These are phyloP conservation scores for Charanyca ferruginea DNA, from an alignment of 2,888 invertebrate genomes.

Conservation along the genomic window DNA sequence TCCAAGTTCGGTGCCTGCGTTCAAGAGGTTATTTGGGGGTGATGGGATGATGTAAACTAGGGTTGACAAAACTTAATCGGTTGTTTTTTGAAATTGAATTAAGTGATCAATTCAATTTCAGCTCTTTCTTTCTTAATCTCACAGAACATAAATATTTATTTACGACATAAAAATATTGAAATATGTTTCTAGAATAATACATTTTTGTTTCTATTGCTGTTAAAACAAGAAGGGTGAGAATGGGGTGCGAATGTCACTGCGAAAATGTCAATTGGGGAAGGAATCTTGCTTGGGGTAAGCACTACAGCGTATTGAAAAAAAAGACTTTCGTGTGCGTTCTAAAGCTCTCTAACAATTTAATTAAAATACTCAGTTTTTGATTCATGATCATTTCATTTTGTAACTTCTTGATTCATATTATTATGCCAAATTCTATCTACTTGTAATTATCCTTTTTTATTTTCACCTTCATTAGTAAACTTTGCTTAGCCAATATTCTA, in stretches of 20 bases:
- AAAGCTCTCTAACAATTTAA: slow-evolving; percentile 18
- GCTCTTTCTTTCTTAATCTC: neutral
- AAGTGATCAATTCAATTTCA: neutral
- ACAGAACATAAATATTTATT: slow-evolving; percentile 4
- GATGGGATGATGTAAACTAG: neutral
- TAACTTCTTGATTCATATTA: neutral
- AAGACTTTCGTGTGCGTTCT: slow-evolving; percentile 8
- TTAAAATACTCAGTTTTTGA: slow-evolving; percentile 33
- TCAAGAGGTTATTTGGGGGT: slow-evolving; percentile 11
- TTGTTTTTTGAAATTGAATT: neutral
- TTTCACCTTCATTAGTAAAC: too few species aligned
- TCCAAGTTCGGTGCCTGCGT: slow-evolving; percentile 2
- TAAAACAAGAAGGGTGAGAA: slow-evolving; percentile 10
- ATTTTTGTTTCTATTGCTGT: slow-evolving; percentile 38
- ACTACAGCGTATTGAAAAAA: slow-evolving; percentile 28
- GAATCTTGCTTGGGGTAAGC: slow-evolving; percentile 19
- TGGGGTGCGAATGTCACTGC: slow-evolving; percentile 38
- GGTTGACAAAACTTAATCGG: neutral
- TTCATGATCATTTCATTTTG: slow-evolving; percentile 16
- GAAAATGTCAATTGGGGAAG: slow-evolving; percentile 38
- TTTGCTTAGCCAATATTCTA: too few species aligned
- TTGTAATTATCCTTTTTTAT: too few species aligned
- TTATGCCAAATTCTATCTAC: neutral
- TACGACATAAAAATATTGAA: slow-evolving; percentile 8
- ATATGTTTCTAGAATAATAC: slow-evolving; percentile 36